These are phyloP conservation scores for Nomada fabriciana DNA, from an alignment of 2,888 invertebrate species.

Conservation along the genomic window DNA sequence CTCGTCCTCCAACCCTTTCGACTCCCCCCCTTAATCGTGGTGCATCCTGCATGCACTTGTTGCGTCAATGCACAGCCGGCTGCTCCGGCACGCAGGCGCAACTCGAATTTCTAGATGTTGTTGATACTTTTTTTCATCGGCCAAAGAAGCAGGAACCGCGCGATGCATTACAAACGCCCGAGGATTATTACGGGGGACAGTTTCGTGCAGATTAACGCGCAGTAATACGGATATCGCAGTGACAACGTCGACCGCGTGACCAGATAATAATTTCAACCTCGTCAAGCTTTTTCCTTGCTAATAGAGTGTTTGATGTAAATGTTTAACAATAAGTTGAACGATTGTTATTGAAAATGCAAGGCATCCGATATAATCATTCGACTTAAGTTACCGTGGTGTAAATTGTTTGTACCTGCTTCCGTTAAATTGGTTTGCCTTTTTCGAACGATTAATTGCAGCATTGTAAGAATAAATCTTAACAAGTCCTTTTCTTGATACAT, in stretches of 20 bases:
- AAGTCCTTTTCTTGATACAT: no score
- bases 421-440: background rate
- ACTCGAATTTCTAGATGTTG: slow-evolving; percentile 63
- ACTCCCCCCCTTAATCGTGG: slow-evolving; percentile 63
- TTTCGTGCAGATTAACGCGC: slow-evolving; percentile 5
- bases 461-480: no score
- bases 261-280: background rate
- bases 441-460: no score
- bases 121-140: slow-evolving; percentile 30
- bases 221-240: background rate
- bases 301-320: background rate
- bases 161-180: slow-evolving; percentile 40
- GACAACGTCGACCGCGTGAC: background rate
- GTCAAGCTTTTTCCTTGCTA: background rate
- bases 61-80: slow-evolving; percentile 75
- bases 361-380: background rate
- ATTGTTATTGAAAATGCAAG: background rate
- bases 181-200: slow-evolving; percentile 40
- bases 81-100: slow-evolving; percentile 57
- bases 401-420: background rate
- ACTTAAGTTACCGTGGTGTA: background rate
- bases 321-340: background rate
- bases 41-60: slow-evolving; percentile 81
- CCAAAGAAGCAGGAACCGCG: slow-evolving; percentile 11
- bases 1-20: slow-evolving; percentile 66